These are phyloP conservation scores for Temnothorax unifasciatus DNA, from an alignment of 2,888 invertebrate genomes.

Conservation along the genomic window DNA sequence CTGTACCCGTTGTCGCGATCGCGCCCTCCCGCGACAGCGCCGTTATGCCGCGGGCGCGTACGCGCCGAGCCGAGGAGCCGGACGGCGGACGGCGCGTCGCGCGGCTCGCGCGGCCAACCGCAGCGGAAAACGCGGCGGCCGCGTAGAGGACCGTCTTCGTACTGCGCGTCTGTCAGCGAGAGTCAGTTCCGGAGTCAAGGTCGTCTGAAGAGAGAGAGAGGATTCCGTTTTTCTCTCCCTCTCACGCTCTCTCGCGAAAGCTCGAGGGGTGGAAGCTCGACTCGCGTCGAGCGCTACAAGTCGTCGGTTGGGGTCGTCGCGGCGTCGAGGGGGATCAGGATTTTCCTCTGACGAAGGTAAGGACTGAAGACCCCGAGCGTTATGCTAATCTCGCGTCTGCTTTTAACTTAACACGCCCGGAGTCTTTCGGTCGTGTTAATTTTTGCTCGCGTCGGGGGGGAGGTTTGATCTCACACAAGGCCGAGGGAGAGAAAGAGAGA, in stretches of 20 bases:
- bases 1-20: conserved; percentile 29
- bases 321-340: not conserved
- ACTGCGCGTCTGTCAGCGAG: not conserved
- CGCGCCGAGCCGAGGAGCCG: not conserved
- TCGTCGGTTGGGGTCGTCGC: not conserved
- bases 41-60: not conserved
- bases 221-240: no score
- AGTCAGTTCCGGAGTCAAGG: conserved; percentile 40
- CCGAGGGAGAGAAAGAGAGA: not conserved
- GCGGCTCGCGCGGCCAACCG: conserved; percentile 2
- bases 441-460: not conserved
- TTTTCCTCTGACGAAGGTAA: conserved; percentile 34
- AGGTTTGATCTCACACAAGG: conserved; percentile 9
- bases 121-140: no score
- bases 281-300: not conserved
- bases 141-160: not conserved
- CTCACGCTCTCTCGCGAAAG: not conserved
- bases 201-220: not conserved
- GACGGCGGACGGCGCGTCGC: conserved; percentile 4
- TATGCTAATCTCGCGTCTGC: conserved; percentile 5
- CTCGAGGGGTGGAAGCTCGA: not conserved
- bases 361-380: conserved; percentile 3
- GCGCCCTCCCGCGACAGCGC: conserved; percentile 7
- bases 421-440: conserved; percentile 7
- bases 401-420: not conserved